Conservation (phyloP, 2,888 invertebrate species). For the Drosophila melanocephala region DNA sequence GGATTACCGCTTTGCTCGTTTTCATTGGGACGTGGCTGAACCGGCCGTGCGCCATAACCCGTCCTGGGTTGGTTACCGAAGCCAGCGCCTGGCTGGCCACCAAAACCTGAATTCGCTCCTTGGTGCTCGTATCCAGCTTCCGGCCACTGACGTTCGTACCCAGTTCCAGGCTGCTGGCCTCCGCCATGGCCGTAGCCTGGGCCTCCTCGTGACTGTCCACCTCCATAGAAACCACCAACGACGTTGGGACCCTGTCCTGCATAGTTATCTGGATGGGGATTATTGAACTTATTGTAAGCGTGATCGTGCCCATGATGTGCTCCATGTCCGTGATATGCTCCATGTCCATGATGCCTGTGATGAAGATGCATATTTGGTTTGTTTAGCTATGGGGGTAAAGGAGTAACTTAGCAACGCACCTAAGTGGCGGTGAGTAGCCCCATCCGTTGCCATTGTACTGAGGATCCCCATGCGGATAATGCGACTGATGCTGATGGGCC, state of each 20-base stretch:
- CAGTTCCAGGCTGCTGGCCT: not conserved
- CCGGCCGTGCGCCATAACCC: not conserved
- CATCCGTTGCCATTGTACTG: slow-evolving; percentile 10
- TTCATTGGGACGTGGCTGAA: slow-evolving; percentile 7
- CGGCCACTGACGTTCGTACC: not conserved
- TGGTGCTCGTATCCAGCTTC: not conserved
- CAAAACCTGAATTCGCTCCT: not conserved
- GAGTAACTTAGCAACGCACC: slow-evolving; percentile 15
- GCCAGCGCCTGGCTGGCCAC: not conserved
- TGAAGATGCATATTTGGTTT: slow-evolving; percentile 13
- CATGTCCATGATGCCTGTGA: slow-evolving; percentile 4
- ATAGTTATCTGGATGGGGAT: not conserved
- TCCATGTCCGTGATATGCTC: not conserved
- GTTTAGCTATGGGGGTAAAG: not conserved
- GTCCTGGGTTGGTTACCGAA: slow-evolving; percentile 4
- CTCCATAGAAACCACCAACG: not conserved
- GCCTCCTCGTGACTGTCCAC: not conserved
- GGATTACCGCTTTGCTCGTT: not conserved
- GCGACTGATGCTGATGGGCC: slow-evolving; percentile 36
- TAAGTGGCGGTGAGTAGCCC: slow-evolving; percentile 14
- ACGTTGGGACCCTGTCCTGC: not conserved
- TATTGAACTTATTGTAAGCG: not conserved
- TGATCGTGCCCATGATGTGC: slow-evolving; percentile 2
- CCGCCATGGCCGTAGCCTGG: not conserved
- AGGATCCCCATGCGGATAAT: slow-evolving; percentile 27